Evolutionary conservation across 1,140 invertebrate genomes (phyloP), one percentile per base, ranked within the genome.

Genomic region (Drosophila nigrodunni): DNA sequence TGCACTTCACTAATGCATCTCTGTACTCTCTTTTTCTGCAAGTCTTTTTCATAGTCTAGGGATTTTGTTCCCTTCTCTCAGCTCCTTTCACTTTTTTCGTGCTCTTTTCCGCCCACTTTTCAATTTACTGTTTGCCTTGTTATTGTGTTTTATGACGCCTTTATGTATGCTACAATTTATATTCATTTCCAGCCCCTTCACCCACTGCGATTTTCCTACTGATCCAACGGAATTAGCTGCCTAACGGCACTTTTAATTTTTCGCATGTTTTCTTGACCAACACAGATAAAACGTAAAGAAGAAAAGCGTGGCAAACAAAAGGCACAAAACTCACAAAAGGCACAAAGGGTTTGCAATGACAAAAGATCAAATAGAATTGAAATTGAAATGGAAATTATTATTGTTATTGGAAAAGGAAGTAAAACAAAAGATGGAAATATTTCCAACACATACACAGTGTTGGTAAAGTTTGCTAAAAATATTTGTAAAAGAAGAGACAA

Each of bases 81-180:
- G 13, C 21, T 5, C 34, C 46, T 15, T 15, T 30, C 49, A 54
- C n/a, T 35, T 10, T 34, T 47, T 5, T 58, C 30, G 21, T 11
- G 7, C 59, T 11, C 10, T 11, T 21, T n/a, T n/a, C 25, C 18
- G 15, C 39, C 43, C 9, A 35, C 11, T 55, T 39, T 49, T 25
- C 39, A 21, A 21, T 34, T n/a, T n/a, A 11, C 54, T 3, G n/a
- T 21, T n/a, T 41, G 21, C 47, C 21, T 77, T 80, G 74, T 79
- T 74, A 69, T 74, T 78, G 80, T 82, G 80, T 61, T 79, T 82
- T 78, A 82, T 79, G 80, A 71, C 71, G 71, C 80, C 80, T 78
- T 61, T 57, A 69, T 71, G 67, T 71, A 82, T 82, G 80, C 76
- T 65, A 78, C 80, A 82, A 79, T 82, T 76, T 82, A 82, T 82